Percentiles rank a stretch among this genome's conserved stretches.
Evolutionary conservation across 1,140 invertebrate species (phyloP).

Genomic region (Pogonognathellus flavescens): DNA sequence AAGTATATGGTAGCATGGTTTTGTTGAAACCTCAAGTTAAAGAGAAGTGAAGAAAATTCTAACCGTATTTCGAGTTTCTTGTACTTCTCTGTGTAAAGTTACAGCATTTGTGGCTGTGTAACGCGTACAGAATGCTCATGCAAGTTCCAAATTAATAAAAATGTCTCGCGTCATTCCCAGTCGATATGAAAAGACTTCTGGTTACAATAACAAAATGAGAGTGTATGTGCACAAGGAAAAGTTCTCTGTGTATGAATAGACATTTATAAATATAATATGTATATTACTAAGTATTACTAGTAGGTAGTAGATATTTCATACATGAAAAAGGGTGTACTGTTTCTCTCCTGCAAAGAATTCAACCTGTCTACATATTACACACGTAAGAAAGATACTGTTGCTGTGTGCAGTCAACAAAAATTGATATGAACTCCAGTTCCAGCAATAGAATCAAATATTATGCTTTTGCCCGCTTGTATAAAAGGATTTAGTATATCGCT

Average conservation of each 20-base stretch:
- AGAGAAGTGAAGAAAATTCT: background rate
- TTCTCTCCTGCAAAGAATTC: no score
- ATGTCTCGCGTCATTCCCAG: conserved; percentile 47
- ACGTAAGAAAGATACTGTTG: no score
- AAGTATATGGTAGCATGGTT: background rate
- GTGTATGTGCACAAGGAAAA: background rate
- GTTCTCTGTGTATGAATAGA: background rate
- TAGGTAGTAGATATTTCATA: no score
- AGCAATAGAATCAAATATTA: no score
- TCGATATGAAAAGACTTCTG: background rate
- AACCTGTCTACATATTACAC: no score
- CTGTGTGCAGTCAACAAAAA: no score
- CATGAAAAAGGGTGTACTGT: no score
- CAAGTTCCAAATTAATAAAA: conserved; percentile 64
- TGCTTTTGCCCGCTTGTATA: no score
- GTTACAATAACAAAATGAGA: background rate
- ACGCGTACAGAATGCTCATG: conserved; percentile 50
- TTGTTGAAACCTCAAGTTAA: background rate
- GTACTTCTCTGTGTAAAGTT: background rate
- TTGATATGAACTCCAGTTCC: no score
- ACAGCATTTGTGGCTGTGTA: background rate
- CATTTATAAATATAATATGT: no score
- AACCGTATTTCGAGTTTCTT: background rate
- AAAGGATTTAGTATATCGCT: no score
- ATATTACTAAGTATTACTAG: no score